Evolutionary conservation across 2,797 vertebrate genomes (phyloP).

Genomic region (Danio tinwini): DNA sequence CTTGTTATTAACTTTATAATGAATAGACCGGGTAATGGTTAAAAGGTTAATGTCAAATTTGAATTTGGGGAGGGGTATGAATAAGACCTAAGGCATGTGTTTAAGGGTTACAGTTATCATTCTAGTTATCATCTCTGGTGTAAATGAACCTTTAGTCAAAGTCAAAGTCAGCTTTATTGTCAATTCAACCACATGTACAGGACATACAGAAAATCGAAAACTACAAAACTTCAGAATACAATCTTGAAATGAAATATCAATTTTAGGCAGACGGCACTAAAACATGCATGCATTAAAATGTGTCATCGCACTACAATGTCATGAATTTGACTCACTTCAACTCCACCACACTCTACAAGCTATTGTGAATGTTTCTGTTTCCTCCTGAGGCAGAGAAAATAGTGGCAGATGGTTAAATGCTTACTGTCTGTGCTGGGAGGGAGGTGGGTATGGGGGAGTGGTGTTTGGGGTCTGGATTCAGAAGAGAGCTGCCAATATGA

Average conservation of each 20-base stretch:
- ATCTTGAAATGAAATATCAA: not conserved
- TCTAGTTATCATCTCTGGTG: too few species aligned
- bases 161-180: too few species aligned
- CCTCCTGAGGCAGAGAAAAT: conserved; percentile 25
- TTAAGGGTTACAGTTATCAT: too few species aligned
- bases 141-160: not conserved
- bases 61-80: too few species aligned
- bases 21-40: too few species aligned
- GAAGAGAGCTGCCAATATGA: conserved; percentile 47
- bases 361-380: conserved; percentile 32
- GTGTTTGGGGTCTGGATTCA: conserved; percentile 33
- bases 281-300: not conserved
- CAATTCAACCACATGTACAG: too few species aligned
- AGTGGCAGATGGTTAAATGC: conserved; percentile 57
- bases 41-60: too few species aligned
- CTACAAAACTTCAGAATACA: too few species aligned
- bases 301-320: conserved; percentile 25
- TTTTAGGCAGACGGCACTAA: not conserved
- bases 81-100: too few species aligned
- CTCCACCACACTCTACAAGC: conserved; percentile 16
- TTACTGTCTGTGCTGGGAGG: conserved; percentile 35
- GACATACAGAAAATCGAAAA: too few species aligned
- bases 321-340: conserved; percentile 14
- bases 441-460: conserved; percentile 1
- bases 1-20: too few species aligned